Evolutionary conservation across 2,113 vertebrate species (phyloP).

Genomic region (Amphiprion percula): DNA sequence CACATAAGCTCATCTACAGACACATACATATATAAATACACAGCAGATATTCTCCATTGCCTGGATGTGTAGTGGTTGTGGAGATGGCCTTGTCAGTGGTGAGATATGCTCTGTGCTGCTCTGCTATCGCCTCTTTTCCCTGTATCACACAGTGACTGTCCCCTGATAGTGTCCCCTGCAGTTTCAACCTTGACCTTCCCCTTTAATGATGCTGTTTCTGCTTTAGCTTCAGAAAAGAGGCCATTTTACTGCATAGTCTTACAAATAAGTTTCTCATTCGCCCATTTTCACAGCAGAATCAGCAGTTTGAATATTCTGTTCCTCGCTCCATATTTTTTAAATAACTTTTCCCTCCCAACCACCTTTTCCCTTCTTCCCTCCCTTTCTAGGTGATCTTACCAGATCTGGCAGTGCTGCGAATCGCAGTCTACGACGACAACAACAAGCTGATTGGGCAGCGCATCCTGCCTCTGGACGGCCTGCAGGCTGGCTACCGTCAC

Average conservation of each 20-base stretch:
- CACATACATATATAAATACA: constrained; percentile 20
- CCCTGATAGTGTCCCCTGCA: constrained; percentile 38
- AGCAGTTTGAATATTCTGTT: not conserved
- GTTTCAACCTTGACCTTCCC: constrained; percentile 49
- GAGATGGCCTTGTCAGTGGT: constrained; percentile 53
- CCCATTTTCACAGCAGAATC: constrained; percentile 4
- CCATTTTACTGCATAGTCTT: constrained; percentile 4
- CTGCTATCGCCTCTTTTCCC: constrained; percentile 17
- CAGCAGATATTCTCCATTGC: constrained; percentile 28
- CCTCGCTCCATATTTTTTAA: not conserved
- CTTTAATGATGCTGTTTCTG: constrained; percentile 6
- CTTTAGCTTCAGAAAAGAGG: constrained; percentile 19
- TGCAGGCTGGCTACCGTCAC: constrained; percentile 97
- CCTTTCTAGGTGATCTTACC: constrained; percentile 93
- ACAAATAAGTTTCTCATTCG: constrained; percentile 1
- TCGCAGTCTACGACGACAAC: constrained; percentile 98
- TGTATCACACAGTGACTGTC: constrained; percentile 45
- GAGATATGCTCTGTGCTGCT: constrained; percentile 37
- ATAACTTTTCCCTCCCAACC: constrained; percentile 2
- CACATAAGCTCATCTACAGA: constrained; percentile 35
- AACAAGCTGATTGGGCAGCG: constrained; percentile 97
- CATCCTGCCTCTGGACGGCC: constrained; percentile 95
- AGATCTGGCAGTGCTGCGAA: constrained; percentile 96
- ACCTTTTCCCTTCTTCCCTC: constrained; percentile 2
- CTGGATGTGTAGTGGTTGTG: constrained; percentile 10